Evolutionary conservation across 2,888 invertebrate genomes (phyloP), one percentile per base, ranked within the genome.

Genomic region (Agriopis marginaria): DNA sequence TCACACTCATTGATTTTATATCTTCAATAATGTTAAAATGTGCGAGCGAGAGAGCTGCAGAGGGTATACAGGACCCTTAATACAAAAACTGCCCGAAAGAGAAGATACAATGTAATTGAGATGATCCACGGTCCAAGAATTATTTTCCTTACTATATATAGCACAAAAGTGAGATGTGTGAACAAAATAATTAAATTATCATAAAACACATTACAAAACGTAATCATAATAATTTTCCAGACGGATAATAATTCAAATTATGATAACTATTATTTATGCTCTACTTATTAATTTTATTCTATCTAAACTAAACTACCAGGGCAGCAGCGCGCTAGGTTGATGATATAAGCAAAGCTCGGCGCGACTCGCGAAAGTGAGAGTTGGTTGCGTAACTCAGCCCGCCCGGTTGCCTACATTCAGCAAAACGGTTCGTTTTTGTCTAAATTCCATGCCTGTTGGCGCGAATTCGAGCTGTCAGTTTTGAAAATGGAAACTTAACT

Each of bases 321-420:
- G 80, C 77, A 74, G 63, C 86, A 90, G 85, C 80, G 71, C 71
- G 70, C 72, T 83, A 84, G 83, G 84, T 82, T 83, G 87, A 85
- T 84, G 88, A 86, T 88, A 85, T 88, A 86, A 85, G 82, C 86
- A 85, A 87, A 88, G 86, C 85, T 87, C 82, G 82, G 83, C 83
- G 83, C 83, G 82, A 81, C 84, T 86, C 90, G 89, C 89, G 92
- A 93, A 93, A 93, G 93, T 92, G 93, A 93, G 92, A 93, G 93
- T 93, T 76, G 77, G 79, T 93, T 93, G 90, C 91, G 89, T 91
- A 93, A 93, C 86, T 86, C 86, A 89, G 87, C 82, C 87, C 87
- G 86, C 91, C 87, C 89, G 84, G 87, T 89, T 70, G 70, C 70
- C 70, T 70, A 70, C 70, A 70, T 70, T 66, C 70, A 70, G 63